Evolutionary conservation across 2,797 vertebrate genomes (phyloP), one percentile per base, ranked within the genome.

Genomic region (Allobates femoralis): DNA sequence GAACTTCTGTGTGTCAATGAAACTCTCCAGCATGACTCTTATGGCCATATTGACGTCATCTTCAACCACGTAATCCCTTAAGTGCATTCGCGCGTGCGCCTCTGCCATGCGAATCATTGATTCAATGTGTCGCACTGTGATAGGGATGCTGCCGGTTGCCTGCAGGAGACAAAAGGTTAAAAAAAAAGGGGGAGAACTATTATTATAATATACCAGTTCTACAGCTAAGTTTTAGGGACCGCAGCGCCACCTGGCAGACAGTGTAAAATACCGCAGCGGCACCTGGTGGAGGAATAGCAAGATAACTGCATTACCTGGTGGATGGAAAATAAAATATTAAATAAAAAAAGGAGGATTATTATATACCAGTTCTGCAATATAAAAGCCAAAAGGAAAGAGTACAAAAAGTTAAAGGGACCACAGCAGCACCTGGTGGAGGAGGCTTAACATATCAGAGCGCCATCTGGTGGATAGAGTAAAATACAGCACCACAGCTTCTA

Each of bases 11-110:
- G 98, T 99, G 93, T 99, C 98, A 0, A 99, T 98, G 93, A 99
- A 99, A 92, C 97, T 99, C 94, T 99, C 98, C 88, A 99, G 95
- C 98, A 99, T 99, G 73, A 99, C 98, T 0, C 98, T 92, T 92
- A 99, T 99, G 90, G 98, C 98, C 98, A 99, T 99, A 94, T 99
- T 99, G 71, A 99, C 98, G 0, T 99, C 98, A 0, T 99, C 98
- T 90, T 99, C 98, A 77, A 96, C 93, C 55, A 99, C 98, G 0
- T 99, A 99, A 90, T 99, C 97, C 7, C 98, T 93, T 89, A 99
- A 94, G 91, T 99, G 98, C 90, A 99, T 97, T 56, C 98, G 97
- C 0, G 98, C 98, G 0, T 99, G 98, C 2, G 98, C 96, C 93
- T 99, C 98, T 0, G 98, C 98, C 98, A 99, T 97, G 28, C 98